These are phyloP conservation scores for Zeuzera pyrina DNA, from an alignment of 2,888 invertebrate species.

Conservation along the genomic window DNA sequence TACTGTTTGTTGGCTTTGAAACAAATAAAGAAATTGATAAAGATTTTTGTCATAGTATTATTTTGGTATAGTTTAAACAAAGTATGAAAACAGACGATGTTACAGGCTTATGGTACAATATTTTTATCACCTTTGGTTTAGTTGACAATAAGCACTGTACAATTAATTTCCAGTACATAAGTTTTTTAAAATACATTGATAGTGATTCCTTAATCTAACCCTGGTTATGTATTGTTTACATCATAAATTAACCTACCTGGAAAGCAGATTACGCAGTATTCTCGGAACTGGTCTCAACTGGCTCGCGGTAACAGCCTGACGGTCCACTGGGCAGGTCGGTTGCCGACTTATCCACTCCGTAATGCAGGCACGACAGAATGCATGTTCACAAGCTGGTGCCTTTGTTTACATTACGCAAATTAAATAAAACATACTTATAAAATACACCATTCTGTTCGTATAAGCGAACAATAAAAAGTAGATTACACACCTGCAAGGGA, in stretches of 20 bases:
- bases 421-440: neutral
- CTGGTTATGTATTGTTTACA: neutral
- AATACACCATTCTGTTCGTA: neutral
- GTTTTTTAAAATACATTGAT: too few relatives aligned
- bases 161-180: too few relatives aligned
- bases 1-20: too few relatives aligned
- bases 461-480: conserved; percentile 5
- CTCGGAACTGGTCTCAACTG: conserved; percentile 94
- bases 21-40: too few relatives aligned
- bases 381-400: conserved; percentile 97
- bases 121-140: too few relatives aligned
- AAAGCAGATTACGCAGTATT: conserved; percentile 91
- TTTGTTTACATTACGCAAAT: conserved; percentile 35
- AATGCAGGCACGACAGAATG: conserved; percentile 95
- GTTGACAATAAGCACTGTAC: too few relatives aligned
- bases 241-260: conserved; percentile 71
- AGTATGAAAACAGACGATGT: too few relatives aligned
- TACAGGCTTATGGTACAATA: too few relatives aligned
- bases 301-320: conserved; percentile 90
- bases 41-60: too few relatives aligned
- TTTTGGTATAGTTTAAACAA: too few relatives aligned
- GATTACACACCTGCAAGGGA: conserved; percentile 85
- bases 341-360: conserved; percentile 96
- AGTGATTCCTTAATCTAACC: neutral
- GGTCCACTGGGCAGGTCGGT: conserved; percentile 95